phyloP scores from a whole-genome alignment of 2,797 vertebrate species.

The Melanitta fusca region DNA sequence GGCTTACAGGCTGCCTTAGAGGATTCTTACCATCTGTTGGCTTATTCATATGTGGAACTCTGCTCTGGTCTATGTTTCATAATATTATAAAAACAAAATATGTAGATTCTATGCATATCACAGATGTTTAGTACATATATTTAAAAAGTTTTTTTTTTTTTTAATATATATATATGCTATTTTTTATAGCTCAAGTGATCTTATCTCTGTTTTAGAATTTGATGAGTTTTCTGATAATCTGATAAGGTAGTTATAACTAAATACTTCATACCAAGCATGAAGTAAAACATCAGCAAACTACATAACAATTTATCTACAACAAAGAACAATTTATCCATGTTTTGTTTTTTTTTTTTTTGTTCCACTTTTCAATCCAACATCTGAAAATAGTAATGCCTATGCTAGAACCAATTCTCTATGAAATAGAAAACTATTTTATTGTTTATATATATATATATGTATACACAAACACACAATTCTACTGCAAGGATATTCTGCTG shows the following conservation, averaged over 20 bases:
- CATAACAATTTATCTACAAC: neutral
- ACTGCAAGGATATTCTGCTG: neutral
- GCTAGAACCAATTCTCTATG: neutral
- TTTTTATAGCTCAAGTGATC: neutral
- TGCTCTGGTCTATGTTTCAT: conserved; percentile 12
- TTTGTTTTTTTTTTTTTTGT: neutral
- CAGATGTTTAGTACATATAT: neutral
- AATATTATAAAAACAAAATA: neutral
- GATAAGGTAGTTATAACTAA: neutral
- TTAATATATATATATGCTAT: neutral
- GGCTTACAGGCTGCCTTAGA: conserved; percentile 45
- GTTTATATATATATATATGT: neutral
- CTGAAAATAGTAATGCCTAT: neutral
- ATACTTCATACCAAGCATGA: neutral
- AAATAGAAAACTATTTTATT: neutral
- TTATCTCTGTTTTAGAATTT: neutral
- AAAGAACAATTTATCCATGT: neutral
- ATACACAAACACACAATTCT: neutral
- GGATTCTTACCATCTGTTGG: conserved; percentile 63
- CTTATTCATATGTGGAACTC: conserved; percentile 40
- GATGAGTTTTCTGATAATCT: neutral
- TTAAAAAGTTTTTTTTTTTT: neutral
- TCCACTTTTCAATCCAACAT: neutral
- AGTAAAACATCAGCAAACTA: neutral
- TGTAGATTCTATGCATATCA: neutral